Conservation (phyloP, 2,888 invertebrate species). For the Molorchus minor region DNA sequence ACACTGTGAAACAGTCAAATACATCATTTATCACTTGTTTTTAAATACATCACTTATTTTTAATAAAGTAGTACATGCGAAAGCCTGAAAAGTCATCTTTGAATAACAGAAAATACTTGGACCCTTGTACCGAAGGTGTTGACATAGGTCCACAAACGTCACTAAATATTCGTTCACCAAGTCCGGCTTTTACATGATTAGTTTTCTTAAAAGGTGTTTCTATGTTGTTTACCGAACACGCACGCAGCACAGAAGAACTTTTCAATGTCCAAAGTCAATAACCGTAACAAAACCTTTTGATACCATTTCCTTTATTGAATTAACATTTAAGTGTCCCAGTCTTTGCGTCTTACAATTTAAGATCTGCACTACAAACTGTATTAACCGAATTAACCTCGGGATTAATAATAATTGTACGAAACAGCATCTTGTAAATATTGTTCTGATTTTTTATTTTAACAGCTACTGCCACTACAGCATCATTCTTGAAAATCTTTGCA, state of each 20-base stretch:
- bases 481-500: background rate
- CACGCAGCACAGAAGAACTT: background rate
- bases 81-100: background rate
- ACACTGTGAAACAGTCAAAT: conserved; percentile 26
- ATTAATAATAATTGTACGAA: too few species aligned
- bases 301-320: background rate
- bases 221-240: background rate
- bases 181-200: too few species aligned
- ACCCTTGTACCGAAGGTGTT: background rate
- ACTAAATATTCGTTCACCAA: background rate
- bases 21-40: too few species aligned
- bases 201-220: background rate
- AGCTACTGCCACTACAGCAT: background rate
- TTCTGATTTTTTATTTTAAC: too few species aligned
- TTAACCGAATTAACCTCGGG: background rate
- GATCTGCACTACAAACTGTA: background rate
- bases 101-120: background rate
- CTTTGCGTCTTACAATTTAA: background rate
- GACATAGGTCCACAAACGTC: background rate
- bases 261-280: background rate
- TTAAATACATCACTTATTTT: too few species aligned
- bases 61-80: conserved; percentile 22
- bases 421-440: background rate
- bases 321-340: background rate
- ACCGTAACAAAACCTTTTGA: background rate